phyloP scores from a whole-genome alignment of 2,113 vertebrate genomes.

The Arizona elegans region DNA sequence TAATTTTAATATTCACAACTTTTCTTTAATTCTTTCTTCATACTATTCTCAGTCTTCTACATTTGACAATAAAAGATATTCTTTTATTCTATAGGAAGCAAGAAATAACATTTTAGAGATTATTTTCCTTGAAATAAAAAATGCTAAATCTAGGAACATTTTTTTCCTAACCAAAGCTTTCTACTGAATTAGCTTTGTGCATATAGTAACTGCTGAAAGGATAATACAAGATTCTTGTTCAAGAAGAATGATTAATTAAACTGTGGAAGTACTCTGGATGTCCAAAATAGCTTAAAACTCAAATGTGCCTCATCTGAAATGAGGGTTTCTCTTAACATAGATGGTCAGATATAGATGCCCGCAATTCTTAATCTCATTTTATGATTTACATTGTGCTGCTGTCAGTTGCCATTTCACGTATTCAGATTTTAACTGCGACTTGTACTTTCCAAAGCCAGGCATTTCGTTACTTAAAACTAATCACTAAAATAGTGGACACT shows the following conservation, averaged over 20 bases:
- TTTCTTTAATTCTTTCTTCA: conserved; percentile 10
- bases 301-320: neutral
- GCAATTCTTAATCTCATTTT: neutral
- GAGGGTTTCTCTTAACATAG: neutral
- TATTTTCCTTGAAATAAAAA: neutral
- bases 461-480: neutral
- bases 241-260: neutral
- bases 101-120: neutral
- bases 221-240: neutral
- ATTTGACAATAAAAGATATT: conserved; percentile 42
- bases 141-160: neutral
- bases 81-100: conserved; percentile 16
- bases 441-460: neutral
- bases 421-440: neutral
- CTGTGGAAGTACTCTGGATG: neutral
- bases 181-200: neutral
- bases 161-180: neutral
- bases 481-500: neutral
- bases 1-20: conserved; percentile 28
- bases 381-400: neutral
- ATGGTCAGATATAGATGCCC: neutral
- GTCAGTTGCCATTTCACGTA: neutral
- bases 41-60: conserved; percentile 29
- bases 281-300: neutral
- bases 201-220: neutral